Evolutionary conservation across 1,140 invertebrate genomes (phyloP), one percentile per base, ranked within the genome.

Genomic region (Orussus abietinus): DNA sequence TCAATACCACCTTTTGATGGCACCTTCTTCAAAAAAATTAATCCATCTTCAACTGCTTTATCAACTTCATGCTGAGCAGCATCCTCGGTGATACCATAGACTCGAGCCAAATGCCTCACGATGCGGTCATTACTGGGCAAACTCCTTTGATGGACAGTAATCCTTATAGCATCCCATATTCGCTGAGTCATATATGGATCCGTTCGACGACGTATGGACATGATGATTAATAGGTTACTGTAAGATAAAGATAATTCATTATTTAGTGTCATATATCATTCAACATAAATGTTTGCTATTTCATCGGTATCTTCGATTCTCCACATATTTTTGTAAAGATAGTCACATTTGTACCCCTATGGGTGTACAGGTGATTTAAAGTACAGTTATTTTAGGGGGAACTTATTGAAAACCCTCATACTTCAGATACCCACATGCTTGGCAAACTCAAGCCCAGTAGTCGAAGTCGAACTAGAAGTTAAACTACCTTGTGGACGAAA

Each of bases 101-200:
- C 61, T 1, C 66, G 57, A 12, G 66, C 57, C 30, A 72, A 41
- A 22, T 72, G 61, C n/a, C 64, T 53, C 21, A 63, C 52, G 21
- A 71, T 59, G 20, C 65, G 50, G 4, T 69, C 66, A 38, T 67
- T 64, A 11, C 52, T 69, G 0, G 68, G 68, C 38, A 65, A 49
- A 41, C 52, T 69, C 57, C 62, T 66, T 58, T 71, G 68, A 52
- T 69, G 55, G 17, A 69, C 33, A 29, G 55, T 62, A 22, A 62
- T 53, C 39, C 69, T 71, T 36, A 71, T 69, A 5, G 64, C 58
- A 29, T 71, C 66, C 68, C 68, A 71, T 50, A 71, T 67, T 22
- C 59, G 40, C 26, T 68, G 65, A 19, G 52, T 62, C 55, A 62
- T 64, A 19, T 44, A 49, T 1, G 68, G 58, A 55, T 71, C 64